Evolutionary conservation across 2,113 vertebrate genomes (phyloP), one percentile per base, ranked within the genome.

Genomic region (Fukomys damarensis): DNA sequence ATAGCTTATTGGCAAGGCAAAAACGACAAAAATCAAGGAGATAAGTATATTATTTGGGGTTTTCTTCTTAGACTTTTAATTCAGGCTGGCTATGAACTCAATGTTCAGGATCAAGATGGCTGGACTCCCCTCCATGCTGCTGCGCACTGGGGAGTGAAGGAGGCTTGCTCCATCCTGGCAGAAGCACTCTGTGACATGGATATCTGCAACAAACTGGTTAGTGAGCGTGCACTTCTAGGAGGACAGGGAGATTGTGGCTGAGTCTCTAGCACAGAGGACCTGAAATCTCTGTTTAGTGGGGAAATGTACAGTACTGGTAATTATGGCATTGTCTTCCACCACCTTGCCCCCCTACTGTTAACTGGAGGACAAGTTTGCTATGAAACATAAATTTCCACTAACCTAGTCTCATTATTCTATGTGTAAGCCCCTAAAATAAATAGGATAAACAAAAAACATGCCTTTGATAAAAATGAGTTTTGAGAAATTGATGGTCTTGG

Each of bases 111-210:
- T 98, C 98, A 98, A 0, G 99, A 99, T 8, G 99, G 99, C 95
- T 99, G 99, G 99, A 99, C 99, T 0, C 99, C 99, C 0, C 99
- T 99, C 7, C 99, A 99, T 0, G 99, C 99, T 2, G 99, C 99
- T 0, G 99, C 99, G 0, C 99, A 99, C 97, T 99, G 99, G 99
- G 99, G 99, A 10, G 99, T 99, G 96, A 99, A 99, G 24, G 99
- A 99, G 68, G 99, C 99, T 3, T 99, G 99, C 88, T 98, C 98
- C 94, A 98, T 99, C 96, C 98, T 99, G 95, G 99, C 99, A 0
- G 99, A 99, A 96, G 99, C 99, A 0, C 98, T 99, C 76, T 99
- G 99, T 83, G 98, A 99, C 81, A 99, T 99, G 99, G 99, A 99
- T 95, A 94, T 99, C 95, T 98, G 98, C 96, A 99, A 99, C 98